Percentiles rank a stretch among this genome's conserved stretches.
phyloP scores from a whole-genome alignment of 2,797 vertebrate genomes.

The Tokudaia muenninki region DNA sequence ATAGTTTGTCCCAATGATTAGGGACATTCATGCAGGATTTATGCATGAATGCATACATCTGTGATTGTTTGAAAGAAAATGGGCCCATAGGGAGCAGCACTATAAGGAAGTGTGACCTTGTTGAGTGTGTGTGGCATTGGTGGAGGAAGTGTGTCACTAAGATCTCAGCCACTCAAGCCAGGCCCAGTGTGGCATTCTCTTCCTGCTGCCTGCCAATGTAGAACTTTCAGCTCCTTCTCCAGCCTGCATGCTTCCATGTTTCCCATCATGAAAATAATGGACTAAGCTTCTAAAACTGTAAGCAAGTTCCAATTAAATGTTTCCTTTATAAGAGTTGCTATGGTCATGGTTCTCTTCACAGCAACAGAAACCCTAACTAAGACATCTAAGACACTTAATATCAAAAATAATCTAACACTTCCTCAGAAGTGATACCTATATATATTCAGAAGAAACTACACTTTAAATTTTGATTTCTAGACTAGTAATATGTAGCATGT shows the following conservation, averaged over 20 bases:
- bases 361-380: neutral
- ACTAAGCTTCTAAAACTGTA: neutral
- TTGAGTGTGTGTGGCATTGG: neutral
- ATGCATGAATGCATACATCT: neutral
- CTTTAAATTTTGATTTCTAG: neutral
- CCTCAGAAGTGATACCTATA: neutral
- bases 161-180: neutral
- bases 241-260: neutral
- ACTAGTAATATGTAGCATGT: neutral
- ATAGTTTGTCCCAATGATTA: neutral
- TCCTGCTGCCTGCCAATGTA: neutral
- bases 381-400: neutral
- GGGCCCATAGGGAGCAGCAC: neutral
- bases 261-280: neutral
- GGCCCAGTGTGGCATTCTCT: neutral
- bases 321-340: neutral
- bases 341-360: neutral
- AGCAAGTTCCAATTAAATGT: neutral
- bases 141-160: neutral
- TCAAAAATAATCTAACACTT: slow-evolving; percentile 44
- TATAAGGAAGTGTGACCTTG: neutral
- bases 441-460: neutral
- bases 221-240: neutral
- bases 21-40: neutral
- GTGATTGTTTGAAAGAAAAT: neutral